Evolutionary conservation across 2,888 invertebrate genomes (phyloP), one percentile per base, ranked within the genome.

Genomic region (Folsomia manolachei): DNA sequence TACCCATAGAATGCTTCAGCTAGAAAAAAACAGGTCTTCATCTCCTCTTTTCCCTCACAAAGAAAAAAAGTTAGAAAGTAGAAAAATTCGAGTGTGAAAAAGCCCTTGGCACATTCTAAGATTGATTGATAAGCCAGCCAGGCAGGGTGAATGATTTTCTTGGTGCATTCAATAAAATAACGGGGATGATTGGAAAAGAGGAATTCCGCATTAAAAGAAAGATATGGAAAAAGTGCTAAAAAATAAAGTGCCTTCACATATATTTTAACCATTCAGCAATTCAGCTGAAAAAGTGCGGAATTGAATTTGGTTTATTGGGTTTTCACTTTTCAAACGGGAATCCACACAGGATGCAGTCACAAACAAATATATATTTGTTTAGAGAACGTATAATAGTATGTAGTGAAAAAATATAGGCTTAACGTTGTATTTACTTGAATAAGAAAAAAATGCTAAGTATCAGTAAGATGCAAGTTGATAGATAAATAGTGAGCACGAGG

Each of bases 401-500:
- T 39, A 39, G 56, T 56, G 21, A 56, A 19, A n/a, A 7, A 19
- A 21, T n/a, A 56, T 21, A 21, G 19, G 21, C n/a, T 21, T 56
- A 21, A 56, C 56, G n/a, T 56, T 56, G 56, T 56, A 14, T 56
- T 56, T 56, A 14, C 56, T 21, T 56, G 21, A 56, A 56, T 19
- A 19, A 56, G 19, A 19, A 14, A 19, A 18, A n/a, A 18, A 56
- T 18, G 56, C 56, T 51, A 19, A 7, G 56, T 56, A 56, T 56
- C 56, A 56, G n/a, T 4, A 18, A 39, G 39, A 39, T n/a, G n/a
- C 64, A 70, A 61, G 60, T 56, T 26, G 70, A 70, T 71, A 71
- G 68, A 71, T 71, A 67, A 60, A 60, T 27, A 68, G 66, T 66
- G 66, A 71, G 67, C 66, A 62, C 56, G 7, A n/a, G 23, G 39